Evolutionary conservation across 2,113 vertebrate species (phyloP).

Genomic region (Anguilla japonica): DNA sequence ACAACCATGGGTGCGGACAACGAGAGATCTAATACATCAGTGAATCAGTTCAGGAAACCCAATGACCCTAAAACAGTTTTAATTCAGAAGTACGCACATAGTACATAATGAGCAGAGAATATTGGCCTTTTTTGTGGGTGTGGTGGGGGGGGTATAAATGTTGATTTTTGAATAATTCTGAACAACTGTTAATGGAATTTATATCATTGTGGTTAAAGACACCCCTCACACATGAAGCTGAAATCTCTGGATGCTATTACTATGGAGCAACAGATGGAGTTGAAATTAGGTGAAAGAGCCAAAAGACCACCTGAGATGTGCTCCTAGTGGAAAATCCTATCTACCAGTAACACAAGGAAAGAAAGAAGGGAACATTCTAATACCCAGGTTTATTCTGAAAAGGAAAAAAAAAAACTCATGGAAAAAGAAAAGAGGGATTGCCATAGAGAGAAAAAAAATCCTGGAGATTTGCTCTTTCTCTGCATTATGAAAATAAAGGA

Average conservation of each 20-base stretch:
- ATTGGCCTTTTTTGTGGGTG: neutral
- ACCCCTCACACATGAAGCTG: neutral
- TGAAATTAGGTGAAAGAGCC: neutral
- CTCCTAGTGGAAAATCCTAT: conserved; percentile 59
- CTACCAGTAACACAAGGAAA: conserved; percentile 69
- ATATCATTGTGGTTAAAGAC: neutral
- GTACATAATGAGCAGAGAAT: neutral
- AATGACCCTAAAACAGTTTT: neutral
- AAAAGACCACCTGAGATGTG: conserved; percentile 37
- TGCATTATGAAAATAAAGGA: conserved; percentile 34
- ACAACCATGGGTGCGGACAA: conserved; percentile 62
- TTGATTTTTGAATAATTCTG: neutral
- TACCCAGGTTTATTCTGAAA: conserved; percentile 55
- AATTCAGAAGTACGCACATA: neutral
- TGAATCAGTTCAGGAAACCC: conserved; percentile 61
- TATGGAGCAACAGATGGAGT: neutral
- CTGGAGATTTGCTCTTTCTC: conserved; percentile 30
- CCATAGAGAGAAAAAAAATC: conserved; percentile 45
- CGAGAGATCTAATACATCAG: conserved; percentile 63
- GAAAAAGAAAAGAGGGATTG: conserved; percentile 46
- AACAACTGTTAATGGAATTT: neutral
- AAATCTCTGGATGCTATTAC: neutral
- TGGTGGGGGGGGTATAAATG: neutral
- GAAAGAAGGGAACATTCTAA: conserved; percentile 69
- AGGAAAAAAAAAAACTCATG: conserved; percentile 60